phyloP scores from a whole-genome alignment of 2,113 vertebrate species.

The Serilophus lunatus region DNA sequence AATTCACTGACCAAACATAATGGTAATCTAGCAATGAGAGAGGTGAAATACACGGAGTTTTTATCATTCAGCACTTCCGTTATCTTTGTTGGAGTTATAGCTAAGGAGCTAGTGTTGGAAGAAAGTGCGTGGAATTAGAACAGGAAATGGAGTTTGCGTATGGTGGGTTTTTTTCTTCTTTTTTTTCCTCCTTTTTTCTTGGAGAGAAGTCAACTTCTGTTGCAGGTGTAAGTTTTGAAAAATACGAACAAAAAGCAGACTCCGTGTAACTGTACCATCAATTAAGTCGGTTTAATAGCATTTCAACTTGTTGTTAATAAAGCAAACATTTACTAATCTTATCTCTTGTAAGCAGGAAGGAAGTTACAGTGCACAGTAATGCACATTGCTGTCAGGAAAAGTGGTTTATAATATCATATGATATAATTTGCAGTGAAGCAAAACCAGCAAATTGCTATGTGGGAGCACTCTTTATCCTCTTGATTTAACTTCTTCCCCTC shows the following conservation, averaged over 20 bases:
- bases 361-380: constrained; percentile 64
- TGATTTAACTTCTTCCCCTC: constrained; percentile 57
- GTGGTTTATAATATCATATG: constrained; percentile 59
- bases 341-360: constrained; percentile 64
- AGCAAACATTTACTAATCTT: constrained; percentile 68
- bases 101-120: constrained; percentile 59
- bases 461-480: constrained; percentile 45
- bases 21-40: constrained; percentile 76
- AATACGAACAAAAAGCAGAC: constrained; percentile 50
- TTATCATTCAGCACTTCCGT: constrained; percentile 57
- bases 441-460: constrained; percentile 50
- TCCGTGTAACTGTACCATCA: constrained; percentile 18
- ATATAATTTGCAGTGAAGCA: constrained; percentile 64
- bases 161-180: constrained; percentile 13
- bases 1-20: constrained; percentile 73
- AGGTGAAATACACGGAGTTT: constrained; percentile 66
- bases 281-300: constrained; percentile 63
- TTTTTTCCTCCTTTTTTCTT: constrained; percentile 40
- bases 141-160: background rate
- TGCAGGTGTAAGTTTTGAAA: constrained; percentile 46
- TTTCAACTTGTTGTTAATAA: constrained; percentile 69
- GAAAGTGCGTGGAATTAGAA: constrained; percentile 55
- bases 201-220: constrained; percentile 29
- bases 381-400: constrained; percentile 49
- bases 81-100: constrained; percentile 58